Base-by-base conservation (phyloP, 2,113 vertebrate genomes). In the Pangasianodon gigas region DNA sequence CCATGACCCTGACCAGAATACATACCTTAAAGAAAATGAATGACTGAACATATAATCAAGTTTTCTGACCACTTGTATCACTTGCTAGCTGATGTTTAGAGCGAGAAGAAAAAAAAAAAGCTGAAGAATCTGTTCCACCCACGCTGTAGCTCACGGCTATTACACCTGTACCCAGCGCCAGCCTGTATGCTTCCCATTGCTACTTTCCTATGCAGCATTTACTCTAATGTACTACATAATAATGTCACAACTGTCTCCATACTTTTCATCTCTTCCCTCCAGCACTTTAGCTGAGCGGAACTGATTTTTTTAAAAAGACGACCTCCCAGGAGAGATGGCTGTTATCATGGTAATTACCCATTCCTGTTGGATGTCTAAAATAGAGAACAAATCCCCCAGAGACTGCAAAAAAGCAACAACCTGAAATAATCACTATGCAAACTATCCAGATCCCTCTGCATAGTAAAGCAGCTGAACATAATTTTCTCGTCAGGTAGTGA, bases 331-430 rank as follows among this genome's bases (percentile, higher is more conserved):
- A 84, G 92, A 94, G 85, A 71, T 60, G 89, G 54, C 77, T 67
- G 91, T 93, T 92, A 84, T 84, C 88, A 81, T 80, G 54, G 86
- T 95, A 94, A 95, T 95, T 95, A 94, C 90, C 86, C 92, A 92
- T 74, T 93, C 67, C 89, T 74, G 89, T 90, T 83, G 71, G 71
- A 88, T 88, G 62, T 48, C 88, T 89, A 81, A 91, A 87, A 91
- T 92, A 77, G 84, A 82, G 71, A 87, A 87, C 44, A 84, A 89
- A 88, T 91, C 85, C 69, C 75, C 86, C 75, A 58, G 46, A 90
- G 87, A 67, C 75, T 24, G n/a, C 16, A 67, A 48, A 65, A 79
- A 86, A 91, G 62, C 74, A 60, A 85, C 24, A 67, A 90, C 84
- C 90, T 85, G 75, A 51, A 80, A 89, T 85, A 69, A 87, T 92